These are phyloP conservation scores for Anastrepha ludens DNA, from an alignment of 1,140 invertebrate genomes.

Conservation along the genomic window DNA sequence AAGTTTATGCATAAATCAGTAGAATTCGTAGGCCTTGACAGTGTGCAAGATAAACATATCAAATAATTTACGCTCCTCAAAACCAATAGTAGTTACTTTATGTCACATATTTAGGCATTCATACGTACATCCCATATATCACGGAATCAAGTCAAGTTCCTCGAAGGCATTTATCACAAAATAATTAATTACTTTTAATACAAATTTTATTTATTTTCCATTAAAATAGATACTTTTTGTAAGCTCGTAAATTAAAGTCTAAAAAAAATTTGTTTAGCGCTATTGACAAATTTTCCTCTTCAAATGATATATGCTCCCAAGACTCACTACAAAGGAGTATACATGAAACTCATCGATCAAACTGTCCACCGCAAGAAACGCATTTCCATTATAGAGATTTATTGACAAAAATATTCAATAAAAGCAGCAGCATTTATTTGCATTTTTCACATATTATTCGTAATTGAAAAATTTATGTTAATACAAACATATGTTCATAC, in stretches of 20 bases:
- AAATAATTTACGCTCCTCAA: no score
- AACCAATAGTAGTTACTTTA: no score
- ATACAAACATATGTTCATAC: not conserved
- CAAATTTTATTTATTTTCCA: not conserved
- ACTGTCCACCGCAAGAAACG: not conserved
- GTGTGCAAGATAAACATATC: no score
- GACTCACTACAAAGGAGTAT: no score
- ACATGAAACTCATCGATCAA: constrained; percentile 15
- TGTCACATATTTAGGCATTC: no score
- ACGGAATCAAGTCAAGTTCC: no score
- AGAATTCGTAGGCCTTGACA: no score
- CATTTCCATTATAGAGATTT: constrained; percentile 48
- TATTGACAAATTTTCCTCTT: not conserved
- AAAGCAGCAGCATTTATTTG: constrained; percentile 19
- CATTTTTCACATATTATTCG: constrained; percentile 37
- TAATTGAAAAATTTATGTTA: constrained; percentile 12
- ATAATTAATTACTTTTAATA: constrained; percentile 11
- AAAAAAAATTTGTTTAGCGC: not conserved
- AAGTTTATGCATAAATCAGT: no score
- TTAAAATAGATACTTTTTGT: constrained; percentile 11
- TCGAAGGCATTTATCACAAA: not conserved
- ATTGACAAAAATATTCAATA: constrained; percentile 33
- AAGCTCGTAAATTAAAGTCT: constrained; percentile 7
- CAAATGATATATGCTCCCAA: not conserved
- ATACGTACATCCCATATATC: no score